Percentiles rank a stretch among this genome's conserved stretches.
Evolutionary conservation across 2,797 vertebrate species (phyloP).

Genomic region (Scomberomorus guttatus): DNA sequence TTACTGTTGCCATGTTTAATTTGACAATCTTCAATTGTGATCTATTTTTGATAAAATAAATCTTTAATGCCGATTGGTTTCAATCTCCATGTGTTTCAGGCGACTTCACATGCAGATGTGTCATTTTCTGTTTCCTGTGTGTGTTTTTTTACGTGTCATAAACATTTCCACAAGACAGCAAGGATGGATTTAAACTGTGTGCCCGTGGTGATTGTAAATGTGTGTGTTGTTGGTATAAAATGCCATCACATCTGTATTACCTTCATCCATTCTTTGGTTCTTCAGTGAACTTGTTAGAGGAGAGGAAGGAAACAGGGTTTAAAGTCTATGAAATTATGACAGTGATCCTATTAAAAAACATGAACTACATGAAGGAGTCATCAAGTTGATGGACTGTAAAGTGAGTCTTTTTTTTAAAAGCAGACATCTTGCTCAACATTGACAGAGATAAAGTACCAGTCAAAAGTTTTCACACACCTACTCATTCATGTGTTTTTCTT

Average conservation of each 20-base stretch:
- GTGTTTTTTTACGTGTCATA: background rate
- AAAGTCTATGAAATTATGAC: too few species aligned
- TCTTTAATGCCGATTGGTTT: slow-evolving; percentile 51
- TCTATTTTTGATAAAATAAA: slow-evolving; percentile 82
- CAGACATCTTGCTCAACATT: too few species aligned
- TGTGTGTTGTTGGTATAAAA: slow-evolving; percentile 13
- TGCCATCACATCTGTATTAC: background rate
- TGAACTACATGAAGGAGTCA: too few species aligned
- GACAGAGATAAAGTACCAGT: too few species aligned
- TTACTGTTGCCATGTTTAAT: slow-evolving; percentile 52
- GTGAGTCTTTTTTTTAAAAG: too few species aligned
- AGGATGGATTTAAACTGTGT: background rate
- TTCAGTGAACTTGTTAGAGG: background rate
- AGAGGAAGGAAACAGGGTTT: background rate
- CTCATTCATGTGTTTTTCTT: too few species aligned
- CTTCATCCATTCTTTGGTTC: slow-evolving; percentile 2
- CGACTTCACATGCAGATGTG: slow-evolving; percentile 43
- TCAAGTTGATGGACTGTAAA: too few species aligned
- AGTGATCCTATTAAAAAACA: too few species aligned
- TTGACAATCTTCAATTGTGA: slow-evolving; percentile 64
- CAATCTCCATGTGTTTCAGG: slow-evolving; percentile 54
- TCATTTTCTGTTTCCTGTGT: slow-evolving; percentile 21
- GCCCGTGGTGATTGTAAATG: background rate
- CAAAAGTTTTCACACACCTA: too few species aligned
- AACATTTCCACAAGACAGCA: background rate